phyloP scores from a whole-genome alignment of 2,113 vertebrate species.

The Pomatostomus ruficeps region DNA sequence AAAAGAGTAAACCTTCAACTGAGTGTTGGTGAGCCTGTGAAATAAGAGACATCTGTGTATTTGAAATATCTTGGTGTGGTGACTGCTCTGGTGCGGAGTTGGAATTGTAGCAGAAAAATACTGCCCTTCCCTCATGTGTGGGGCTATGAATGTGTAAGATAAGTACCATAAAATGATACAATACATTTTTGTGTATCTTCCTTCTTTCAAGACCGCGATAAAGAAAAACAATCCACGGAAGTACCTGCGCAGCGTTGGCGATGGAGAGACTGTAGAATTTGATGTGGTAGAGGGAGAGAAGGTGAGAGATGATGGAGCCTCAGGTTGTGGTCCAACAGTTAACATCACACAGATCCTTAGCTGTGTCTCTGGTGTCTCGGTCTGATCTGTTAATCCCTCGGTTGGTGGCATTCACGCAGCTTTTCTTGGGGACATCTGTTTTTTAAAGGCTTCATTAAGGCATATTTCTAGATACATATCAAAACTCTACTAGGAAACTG shows the following conservation, averaged over 20 bases:
- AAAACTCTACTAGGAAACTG: not conserved
- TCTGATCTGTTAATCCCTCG: not conserved
- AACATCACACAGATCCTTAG: not conserved
- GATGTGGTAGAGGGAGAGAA: slow-evolving; percentile 93
- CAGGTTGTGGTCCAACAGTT: not conserved
- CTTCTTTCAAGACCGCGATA: slow-evolving; percentile 83
- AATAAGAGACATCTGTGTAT: not conserved
- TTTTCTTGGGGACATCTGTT: not conserved
- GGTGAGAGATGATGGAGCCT: slow-evolving; percentile 54
- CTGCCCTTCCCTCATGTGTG: not conserved
- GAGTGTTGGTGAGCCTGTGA: not conserved
- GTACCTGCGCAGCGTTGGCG: slow-evolving; percentile 93
- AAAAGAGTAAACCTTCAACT: not conserved
- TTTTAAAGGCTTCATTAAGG: not conserved
- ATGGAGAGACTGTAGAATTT: slow-evolving; percentile 94
- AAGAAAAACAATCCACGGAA: slow-evolving; percentile 97
- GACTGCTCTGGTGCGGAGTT: not conserved
- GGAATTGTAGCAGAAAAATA: not conserved
- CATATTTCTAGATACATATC: not conserved
- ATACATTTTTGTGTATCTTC: not conserved
- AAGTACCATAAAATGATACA: not conserved
- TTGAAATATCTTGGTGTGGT: not conserved
- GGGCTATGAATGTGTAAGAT: not conserved
- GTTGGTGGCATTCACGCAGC: not conserved
- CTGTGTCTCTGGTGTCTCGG: not conserved